Evolutionary conservation across 2,797 vertebrate species (phyloP), one percentile per base, ranked within the genome.

Genomic region (Scarus forsteni): DNA sequence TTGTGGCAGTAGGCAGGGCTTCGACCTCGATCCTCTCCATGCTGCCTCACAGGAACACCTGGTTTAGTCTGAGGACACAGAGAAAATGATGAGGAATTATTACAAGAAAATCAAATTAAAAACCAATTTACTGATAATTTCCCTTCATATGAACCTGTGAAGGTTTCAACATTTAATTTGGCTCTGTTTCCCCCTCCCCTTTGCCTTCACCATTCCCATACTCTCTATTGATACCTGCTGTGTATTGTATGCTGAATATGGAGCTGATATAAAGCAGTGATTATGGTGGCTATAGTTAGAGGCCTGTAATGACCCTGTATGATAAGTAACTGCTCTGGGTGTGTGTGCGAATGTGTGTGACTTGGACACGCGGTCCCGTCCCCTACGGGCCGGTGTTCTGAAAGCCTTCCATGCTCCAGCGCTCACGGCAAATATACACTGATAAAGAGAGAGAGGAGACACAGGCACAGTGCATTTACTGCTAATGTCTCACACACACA

Each of bases 381-480:
- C 92, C 92, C 91, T 90, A 88, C 90, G 92, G 92, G 89, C 92
- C 90, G 75, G 88, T 85, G 86, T 90, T 91, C 92, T 93, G 87
- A 94, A 94, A 93, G 92, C 89, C 89, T 93, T 92, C 92, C 92
- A 94, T 81, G 92, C 92, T 92, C 75, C 92, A 94, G 87, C 71
- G 91, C 92, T 49, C 89, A 86, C 90, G 88, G 90, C 93, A 94
- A 94, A 94, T 94, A 94, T 92, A 90, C 89, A 89, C 90, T 88
- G 91, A 94, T 94, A 93, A 92, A 93, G 87, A 93, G 88, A 85
- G 84, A 85, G 84, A 78, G 74, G 80, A 86, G 81, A 85, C 75
- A 82, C 81, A 80, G 71, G 78, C 73, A 62, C 80, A 84, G 72
- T 78, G 86, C 73, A 89, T 92, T 93, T 88, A 92, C 76, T 90